Evolutionary conservation across 2,797 vertebrate genomes (phyloP).

Genomic region (Eupleurogrammus muticus): DNA sequence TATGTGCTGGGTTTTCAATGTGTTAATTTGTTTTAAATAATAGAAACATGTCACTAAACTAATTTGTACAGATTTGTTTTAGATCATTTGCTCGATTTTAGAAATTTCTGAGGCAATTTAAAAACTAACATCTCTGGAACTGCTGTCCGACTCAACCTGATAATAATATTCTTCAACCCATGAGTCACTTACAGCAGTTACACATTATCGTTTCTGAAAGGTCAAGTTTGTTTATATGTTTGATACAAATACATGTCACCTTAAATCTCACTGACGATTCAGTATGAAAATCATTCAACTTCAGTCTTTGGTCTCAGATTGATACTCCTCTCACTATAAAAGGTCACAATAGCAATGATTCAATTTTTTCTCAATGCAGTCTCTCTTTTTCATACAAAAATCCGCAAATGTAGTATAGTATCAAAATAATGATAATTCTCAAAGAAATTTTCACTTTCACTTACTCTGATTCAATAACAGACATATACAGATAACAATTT

Average conservation of each 20-base stretch:
- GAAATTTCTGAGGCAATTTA: slow-evolving; percentile 10
- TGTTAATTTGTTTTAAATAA: slow-evolving; percentile 1
- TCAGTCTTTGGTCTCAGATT: neutral
- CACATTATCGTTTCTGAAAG: slow-evolving; percentile 8
- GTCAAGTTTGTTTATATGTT: slow-evolving; percentile 9
- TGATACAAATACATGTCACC: neutral
- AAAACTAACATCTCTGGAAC: slow-evolving; percentile 19
- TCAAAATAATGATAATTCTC: no score
- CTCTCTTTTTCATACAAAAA: neutral
- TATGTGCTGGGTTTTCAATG: neutral
- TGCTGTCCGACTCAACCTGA: slow-evolving; percentile 2
- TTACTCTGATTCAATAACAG: neutral
- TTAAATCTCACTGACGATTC: neutral
- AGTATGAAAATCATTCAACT: slow-evolving; percentile 11
- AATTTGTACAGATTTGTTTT: neutral
- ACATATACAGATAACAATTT: neutral
- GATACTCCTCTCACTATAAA: neutral
- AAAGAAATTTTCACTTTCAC: no score
- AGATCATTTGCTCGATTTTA: neutral
- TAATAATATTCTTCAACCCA: slow-evolving; percentile 10
- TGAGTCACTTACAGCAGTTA: slow-evolving; percentile 39
- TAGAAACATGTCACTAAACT: no score
- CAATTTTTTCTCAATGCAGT: neutral
- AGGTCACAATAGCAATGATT: neutral
- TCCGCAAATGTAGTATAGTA: no score